A percentile compares a stretch with the other conserved stretches of the same genome.
Evolutionary conservation across 2,113 vertebrate genomes (phyloP).

Genomic region (Ancistrus triradiatus): DNA sequence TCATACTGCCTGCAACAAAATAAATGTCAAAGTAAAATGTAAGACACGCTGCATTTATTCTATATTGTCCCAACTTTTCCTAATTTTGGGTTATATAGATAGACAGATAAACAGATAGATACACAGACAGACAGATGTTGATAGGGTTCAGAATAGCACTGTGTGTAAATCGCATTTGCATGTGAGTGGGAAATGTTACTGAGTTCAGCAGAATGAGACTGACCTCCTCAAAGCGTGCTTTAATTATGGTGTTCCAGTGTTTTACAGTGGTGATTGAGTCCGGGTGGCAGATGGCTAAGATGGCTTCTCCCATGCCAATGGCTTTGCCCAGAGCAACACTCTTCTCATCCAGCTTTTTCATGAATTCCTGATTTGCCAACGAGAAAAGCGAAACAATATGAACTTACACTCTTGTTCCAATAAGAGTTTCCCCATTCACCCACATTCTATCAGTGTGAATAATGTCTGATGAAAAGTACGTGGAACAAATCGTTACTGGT

Average conservation of each 20-base stretch:
- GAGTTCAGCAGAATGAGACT: constrained; percentile 41
- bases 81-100: too few species aligned
- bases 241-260: constrained; percentile 99
- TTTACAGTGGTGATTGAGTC: constrained; percentile 98
- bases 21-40: too few species aligned
- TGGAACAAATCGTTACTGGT: constrained; percentile 28
- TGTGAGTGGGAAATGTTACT: not conserved
- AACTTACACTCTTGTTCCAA: constrained; percentile 24
- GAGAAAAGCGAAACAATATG: constrained; percentile 39
- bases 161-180: not conserved
- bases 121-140: too few species aligned
- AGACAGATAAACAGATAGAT: too few species aligned
- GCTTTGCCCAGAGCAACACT: constrained; percentile 83
- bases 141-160: too few species aligned
- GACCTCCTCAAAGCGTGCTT: constrained; percentile 97
- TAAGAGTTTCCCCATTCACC: constrained; percentile 12
- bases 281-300: constrained; percentile 91
- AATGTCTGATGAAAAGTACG: constrained; percentile 36
- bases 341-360: constrained; percentile 94
- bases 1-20: too few species aligned
- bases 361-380: constrained; percentile 90
- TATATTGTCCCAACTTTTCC: too few species aligned
- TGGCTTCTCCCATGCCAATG: constrained; percentile 84
- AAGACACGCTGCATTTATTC: too few species aligned
- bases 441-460: constrained; percentile 32